These are phyloP conservation scores for Coleophora flavipennella DNA, from an alignment of 2,888 invertebrate species.

Conservation along the genomic window DNA sequence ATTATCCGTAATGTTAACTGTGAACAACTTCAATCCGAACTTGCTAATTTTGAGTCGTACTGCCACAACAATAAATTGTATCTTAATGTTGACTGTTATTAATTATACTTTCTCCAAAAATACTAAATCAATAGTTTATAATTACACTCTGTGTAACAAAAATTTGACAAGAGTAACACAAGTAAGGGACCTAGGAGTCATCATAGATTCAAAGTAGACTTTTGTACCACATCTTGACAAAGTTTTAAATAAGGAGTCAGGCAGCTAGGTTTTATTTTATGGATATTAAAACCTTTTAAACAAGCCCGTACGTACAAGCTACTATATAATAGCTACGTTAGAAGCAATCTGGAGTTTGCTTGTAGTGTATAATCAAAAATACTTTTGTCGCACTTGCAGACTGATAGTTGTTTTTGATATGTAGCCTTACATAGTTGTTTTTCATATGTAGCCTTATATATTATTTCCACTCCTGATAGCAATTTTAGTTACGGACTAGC, in stretches of 20 bases:
- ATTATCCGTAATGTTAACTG: neutral
- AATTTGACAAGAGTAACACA: neutral
- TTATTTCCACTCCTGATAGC: too few species aligned
- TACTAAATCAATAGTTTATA: neutral
- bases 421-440: too few species aligned
- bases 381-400: too few species aligned
- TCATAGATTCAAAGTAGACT: neutral
- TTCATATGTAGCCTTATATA: too few species aligned
- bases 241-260: conserved; percentile 1
- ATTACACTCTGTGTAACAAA: neutral
- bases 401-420: too few species aligned
- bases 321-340: conserved; percentile 1
- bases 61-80: neutral
- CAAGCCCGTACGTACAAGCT: neutral
- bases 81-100: neutral
- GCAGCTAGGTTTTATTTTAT: conserved; percentile 4
- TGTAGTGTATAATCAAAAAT: neutral
- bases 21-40: neutral
- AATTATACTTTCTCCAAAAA: neutral
- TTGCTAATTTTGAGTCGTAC: neutral
- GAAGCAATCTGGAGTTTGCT: conserved; percentile 2
- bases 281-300: conserved; percentile 1
- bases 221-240: conserved; percentile 2
- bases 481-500: too few species aligned
- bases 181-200: conserved; percentile 3